These are phyloP conservation scores for Tinea trinotella DNA, from an alignment of 2,888 invertebrate genomes.

Conservation along the genomic window DNA sequence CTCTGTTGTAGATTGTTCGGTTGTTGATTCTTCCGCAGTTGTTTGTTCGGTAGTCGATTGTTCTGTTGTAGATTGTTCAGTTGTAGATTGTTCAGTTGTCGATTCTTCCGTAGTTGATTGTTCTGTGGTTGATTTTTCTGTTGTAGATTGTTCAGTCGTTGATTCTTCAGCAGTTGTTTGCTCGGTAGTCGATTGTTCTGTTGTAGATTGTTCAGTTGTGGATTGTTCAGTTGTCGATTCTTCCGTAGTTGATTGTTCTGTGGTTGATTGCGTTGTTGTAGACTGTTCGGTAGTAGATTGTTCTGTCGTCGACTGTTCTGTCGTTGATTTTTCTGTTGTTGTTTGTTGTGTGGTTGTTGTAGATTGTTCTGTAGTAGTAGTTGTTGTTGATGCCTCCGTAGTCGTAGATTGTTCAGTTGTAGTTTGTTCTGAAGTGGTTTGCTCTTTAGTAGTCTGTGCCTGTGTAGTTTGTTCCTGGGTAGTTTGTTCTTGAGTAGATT, in stretches of 20 bases:
- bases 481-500: conserved; percentile 24
- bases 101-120: conserved; percentile 26
- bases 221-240: conserved; percentile 19
- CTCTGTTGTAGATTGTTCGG: conserved; percentile 27
- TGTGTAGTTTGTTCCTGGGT: conserved; percentile 24
- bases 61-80: conserved; percentile 28
- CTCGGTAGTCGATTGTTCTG: conserved; percentile 24
- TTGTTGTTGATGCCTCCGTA: conserved; percentile 20
- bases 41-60: conserved; percentile 23
- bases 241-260: conserved; percentile 25
- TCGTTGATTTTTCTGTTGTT: conserved; percentile 25
- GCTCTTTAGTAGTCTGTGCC: conserved; percentile 24
- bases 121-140: conserved; percentile 25
- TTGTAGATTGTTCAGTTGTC: conserved; percentile 25
- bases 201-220: conserved; percentile 28
- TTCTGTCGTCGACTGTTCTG: conserved; percentile 25
- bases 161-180: conserved; percentile 28
- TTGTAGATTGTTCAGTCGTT: conserved; percentile 28
- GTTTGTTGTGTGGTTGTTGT: conserved; percentile 26
- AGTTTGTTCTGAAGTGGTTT: conserved; percentile 25
- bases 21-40: conserved; percentile 21
- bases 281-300: conserved; percentile 30
- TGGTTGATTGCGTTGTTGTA: conserved; percentile 24
- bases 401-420: conserved; percentile 27
- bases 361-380: conserved; percentile 24